Evolutionary conservation across 2,888 invertebrate genomes (phyloP), one percentile per base, ranked within the genome.

Genomic region (Anthrax anthrax): DNA sequence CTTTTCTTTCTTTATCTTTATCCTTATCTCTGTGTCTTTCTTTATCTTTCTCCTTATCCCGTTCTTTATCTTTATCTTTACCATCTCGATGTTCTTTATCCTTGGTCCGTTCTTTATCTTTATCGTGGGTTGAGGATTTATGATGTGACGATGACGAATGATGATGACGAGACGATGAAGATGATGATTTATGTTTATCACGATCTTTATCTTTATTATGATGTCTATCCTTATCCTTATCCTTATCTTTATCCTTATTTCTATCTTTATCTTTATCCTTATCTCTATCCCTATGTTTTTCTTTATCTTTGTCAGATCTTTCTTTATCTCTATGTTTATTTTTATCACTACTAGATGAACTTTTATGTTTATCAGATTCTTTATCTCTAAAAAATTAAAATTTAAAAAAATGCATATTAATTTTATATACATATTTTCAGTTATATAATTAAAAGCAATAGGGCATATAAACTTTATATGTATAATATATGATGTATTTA

Each of bases 311-410:
- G 46, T 71, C 65, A 42, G 61, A 60, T 18, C 60, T 60, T 40
- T 65, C 60, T 51, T 60, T 60, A 52, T 65, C 62, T 44, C 65
- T 61, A 51, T 70, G 64, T 51, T 67, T 70, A 43, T 66, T 65
- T 51, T 61, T 67, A 53, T 67, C 58, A 32, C 65, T 60, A 57
- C 72, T 73, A 12, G 75, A 74, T 32, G 75, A 76, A 67, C 65
- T 74, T 72, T 47, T 73, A 70, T 50, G 74, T 70, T 57, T 68
- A 70, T 60, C 55, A 47, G 50, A 62, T 49, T 62, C 63, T 46
- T 64, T 66, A 53, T 65, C 65, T 40, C 67, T 65, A 39, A 5
- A 52, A 44, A 43, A 12, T n/a, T n/a, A n/a, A n/a, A n/a, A n/a
- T n/a, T n/a, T n/a, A 19, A 18, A 23, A 9, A 46, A 46, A 37